phyloP scores from a whole-genome alignment of 2,113 vertebrate genomes.

The Geococcyx californianus region DNA sequence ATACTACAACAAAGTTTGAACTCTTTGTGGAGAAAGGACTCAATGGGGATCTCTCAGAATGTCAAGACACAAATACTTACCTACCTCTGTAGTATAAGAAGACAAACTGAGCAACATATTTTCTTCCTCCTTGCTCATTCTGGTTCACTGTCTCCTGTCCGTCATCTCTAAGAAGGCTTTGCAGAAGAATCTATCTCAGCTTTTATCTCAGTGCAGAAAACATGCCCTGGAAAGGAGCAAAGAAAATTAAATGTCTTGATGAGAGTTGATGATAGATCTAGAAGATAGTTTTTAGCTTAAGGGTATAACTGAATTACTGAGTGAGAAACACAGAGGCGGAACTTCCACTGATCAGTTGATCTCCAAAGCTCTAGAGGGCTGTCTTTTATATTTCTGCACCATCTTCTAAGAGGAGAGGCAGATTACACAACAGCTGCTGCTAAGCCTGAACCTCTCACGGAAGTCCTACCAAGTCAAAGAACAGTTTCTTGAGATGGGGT shows the following conservation, averaged over 20 bases:
- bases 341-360: background rate
- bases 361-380: background rate
- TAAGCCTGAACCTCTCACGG: background rate
- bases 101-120: background rate
- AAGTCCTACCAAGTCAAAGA: background rate
- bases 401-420: background rate
- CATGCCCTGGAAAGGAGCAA: background rate
- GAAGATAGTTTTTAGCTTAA: background rate
- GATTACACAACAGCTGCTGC: background rate
- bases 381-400: background rate
- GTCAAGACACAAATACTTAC: background rate
- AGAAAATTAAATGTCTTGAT: background rate
- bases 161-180: background rate
- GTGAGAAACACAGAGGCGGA: background rate
- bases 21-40: background rate
- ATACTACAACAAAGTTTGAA: background rate
- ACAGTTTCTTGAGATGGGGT: background rate
- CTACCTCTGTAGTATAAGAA: background rate
- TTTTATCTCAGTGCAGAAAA: background rate
- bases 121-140: background rate
- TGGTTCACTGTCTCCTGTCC: background rate
- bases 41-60: background rate
- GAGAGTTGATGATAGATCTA: background rate
- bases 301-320: background rate
- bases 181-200: background rate